These are phyloP conservation scores for Lycodopsis pacificus DNA, from an alignment of 2,797 vertebrate species.

Conservation along the genomic window DNA sequence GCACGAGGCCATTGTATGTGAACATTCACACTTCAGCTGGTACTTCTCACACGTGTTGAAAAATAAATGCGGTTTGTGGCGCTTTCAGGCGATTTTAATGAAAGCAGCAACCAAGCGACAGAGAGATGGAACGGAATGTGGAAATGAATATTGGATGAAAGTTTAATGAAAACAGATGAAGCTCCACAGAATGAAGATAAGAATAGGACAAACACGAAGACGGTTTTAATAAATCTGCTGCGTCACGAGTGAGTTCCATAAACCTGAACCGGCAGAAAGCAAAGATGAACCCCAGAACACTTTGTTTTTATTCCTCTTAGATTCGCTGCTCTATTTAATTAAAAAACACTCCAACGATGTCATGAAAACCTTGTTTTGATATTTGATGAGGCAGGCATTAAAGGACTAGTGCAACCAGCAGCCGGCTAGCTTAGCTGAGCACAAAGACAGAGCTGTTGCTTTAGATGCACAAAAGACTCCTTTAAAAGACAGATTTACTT, in stretches of 20 bases:
- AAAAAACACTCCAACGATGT: not conserved
- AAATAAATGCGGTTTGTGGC: not conserved
- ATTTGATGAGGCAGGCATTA: not conserved
- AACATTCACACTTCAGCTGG: constrained; percentile 6
- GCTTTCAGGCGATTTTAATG: not conserved
- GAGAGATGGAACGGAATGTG: not conserved
- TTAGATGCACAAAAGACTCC: not conserved
- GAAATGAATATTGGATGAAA: constrained; percentile 3
- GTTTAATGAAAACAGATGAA: constrained; percentile 1
- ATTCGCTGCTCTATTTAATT: not conserved
- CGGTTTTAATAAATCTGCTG: not conserved
- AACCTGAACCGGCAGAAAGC: not conserved
- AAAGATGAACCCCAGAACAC: not conserved
- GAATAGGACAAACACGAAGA: not conserved
- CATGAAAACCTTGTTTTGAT: not conserved
- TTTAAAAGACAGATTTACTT: not conserved
- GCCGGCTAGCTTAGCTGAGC: too few species aligned
- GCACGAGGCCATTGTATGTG: not conserved
- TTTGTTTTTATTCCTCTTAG: not conserved
- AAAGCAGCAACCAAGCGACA: not conserved
- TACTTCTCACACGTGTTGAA: constrained; percentile 30
- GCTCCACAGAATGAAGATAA: not conserved
- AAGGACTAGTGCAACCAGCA: not conserved
- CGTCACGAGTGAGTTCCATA: not conserved
- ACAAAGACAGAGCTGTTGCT: not conserved